Conservation (phyloP, 2,888 invertebrate genomes). For the Perdita meconis region DNA sequence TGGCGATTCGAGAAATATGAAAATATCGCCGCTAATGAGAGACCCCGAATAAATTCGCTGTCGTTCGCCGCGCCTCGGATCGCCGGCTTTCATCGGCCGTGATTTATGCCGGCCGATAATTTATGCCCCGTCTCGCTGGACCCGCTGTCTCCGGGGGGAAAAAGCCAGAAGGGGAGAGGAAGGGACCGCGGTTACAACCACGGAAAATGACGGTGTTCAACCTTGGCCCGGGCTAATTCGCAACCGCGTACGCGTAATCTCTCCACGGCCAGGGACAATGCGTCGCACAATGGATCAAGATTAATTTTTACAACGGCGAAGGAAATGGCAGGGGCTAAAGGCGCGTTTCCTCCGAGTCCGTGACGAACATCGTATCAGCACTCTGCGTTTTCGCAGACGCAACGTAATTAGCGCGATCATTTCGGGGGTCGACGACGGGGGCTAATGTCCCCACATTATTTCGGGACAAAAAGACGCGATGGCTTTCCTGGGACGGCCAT, state of each 20-base stretch:
- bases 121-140: slow-evolving; percentile 4
- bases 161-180: too few species aligned
- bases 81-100: slow-evolving; percentile 20
- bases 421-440: slow-evolving; percentile 70
- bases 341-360: slow-evolving; percentile 1
- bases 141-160: not conserved
- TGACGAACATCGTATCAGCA: slow-evolving; percentile 47
- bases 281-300: slow-evolving; percentile 14
- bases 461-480: slow-evolving; percentile 74
- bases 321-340: not conserved
- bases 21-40: slow-evolving; percentile 59
- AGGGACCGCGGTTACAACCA: too few species aligned
- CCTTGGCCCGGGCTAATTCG: not conserved
- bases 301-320: slow-evolving; percentile 20
- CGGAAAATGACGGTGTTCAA: not conserved
- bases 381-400: slow-evolving; percentile 56
- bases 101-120: slow-evolving; percentile 45
- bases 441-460: slow-evolving; percentile 78
- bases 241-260: not conserved
- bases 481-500: slow-evolving; percentile 49
- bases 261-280: slow-evolving; percentile 1
- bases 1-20: slow-evolving; percentile 64
- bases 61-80: slow-evolving; percentile 12
- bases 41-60: slow-evolving; percentile 48
- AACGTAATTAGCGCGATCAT: slow-evolving; percentile 80